Evolutionary conservation across 2,113 vertebrate species (phyloP), one percentile per base, ranked within the genome.

Genomic region (Rana temporaria): DNA sequence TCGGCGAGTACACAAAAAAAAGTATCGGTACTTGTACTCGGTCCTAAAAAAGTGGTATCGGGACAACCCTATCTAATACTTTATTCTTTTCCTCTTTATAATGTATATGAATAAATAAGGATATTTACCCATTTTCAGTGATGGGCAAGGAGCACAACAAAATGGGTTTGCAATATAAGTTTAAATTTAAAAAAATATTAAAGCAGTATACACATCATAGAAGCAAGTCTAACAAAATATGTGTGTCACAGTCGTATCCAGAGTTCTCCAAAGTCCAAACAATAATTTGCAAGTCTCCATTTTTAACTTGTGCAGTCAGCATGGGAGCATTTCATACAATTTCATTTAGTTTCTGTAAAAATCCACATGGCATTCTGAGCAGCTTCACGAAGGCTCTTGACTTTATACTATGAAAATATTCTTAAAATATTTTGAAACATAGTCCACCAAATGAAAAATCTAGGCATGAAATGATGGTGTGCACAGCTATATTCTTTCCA

Each of bases 121-220:
- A n/a, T 62, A 22, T 76, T n/a, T 65, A 63, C 75, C 42, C 42
- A 53, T 32, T 30, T 56, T 78, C 24, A 20, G 26, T 48, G 6
- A 4, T 64, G 59, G 57, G 62, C 38, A 59, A 80, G 48, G 5
- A 80, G 30, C 22, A 81, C 77, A 88, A 81, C 56, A 78, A 64
- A 65, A 4, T 64, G 0, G 18, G 84, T 88, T 81, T 89, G 87
- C 81, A 81, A 87, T 88, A 89, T 0, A 91, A 82, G 85, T 87
- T 88, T 90, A 89, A 85, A 84, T 79, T 67, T 67, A 81, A 87
- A 92, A 92, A 75, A 89, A 87, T 65, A 89, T 83, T 89, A 84
- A 90, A 91, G 91, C 88, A 89, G 87, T 90, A 90, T 88, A 92
- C 90, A 90, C 88, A 91, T 90, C 89, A 85, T 89, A 89, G 78